Evolutionary conservation across 2,888 invertebrate genomes (phyloP), one percentile per base, ranked within the genome.

Genomic region (Rotaria sp.): DNA sequence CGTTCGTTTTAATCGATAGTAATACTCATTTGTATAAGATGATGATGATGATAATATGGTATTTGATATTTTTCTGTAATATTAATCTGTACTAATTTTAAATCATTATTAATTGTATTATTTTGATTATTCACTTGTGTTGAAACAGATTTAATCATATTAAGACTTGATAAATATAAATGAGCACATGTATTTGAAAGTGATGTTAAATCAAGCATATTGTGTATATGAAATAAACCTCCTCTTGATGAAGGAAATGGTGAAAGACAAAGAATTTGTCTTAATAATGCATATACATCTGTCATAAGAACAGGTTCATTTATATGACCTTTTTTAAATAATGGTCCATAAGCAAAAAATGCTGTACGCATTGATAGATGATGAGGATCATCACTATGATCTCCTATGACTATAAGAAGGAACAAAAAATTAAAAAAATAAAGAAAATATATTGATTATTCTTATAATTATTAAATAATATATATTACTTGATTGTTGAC

Each of bases 361-460:
- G 80, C 45, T 10, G 80, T 45, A 26, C 80, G 80, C 80, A 80
- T 80, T 13, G 80, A 80, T 18, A 80, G 11, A 45, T n/a, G 41
- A 41, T 45, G 80, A 80, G 80, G 80, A 80, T 80, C 80, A 45
- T 80, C n/a, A n/a, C 80, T 80, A 21, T 80, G 80, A 45, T 80
- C 80, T 10, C n/a, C 80, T 45, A 80, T 1, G 13, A 24, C 80
- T 80, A 80, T 2, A 45, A n/a, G n/a, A n/a, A n/a, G n/a, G n/a
- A n/a, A n/a, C n/a, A n/a, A n/a, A n/a, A n/a, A n/a, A n/a, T n/a
- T n/a, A n/a, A n/a, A n/a, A 45, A 35, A 67, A 67, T 0, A 8
- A 13, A 59, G 26, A 30, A 59, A 21, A 11, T 26, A 55, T 11
- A 52, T 7, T 21, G 10, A 26, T 26, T 55, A 26, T 26, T 26